Conservation (phyloP, 2,113 vertebrate species). For the Macquaria ambigua region DNA sequence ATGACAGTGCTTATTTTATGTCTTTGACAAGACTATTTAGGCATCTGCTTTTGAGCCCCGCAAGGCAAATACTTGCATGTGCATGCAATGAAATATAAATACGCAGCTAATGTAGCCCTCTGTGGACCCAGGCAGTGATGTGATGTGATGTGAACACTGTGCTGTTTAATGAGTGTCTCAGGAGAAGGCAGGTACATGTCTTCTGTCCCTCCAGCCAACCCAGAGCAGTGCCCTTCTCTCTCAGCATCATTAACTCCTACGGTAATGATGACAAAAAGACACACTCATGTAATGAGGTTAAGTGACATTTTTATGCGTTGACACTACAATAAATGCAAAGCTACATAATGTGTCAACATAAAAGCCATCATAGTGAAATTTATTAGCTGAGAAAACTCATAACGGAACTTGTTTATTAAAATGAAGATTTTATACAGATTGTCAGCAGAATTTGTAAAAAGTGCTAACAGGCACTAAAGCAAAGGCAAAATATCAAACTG, state of each 20-base stretch:
- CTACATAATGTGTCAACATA: constrained; percentile 42
- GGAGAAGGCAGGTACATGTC: constrained; percentile 74
- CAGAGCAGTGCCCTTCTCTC: constrained; percentile 63
- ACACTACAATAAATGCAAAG: constrained; percentile 57
- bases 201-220: constrained; percentile 67
- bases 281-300: constrained; percentile 60
- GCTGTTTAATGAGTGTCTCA: constrained; percentile 76
- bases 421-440: not conserved
- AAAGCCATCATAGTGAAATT: constrained; percentile 27
- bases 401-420: not conserved
- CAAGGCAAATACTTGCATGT: constrained; percentile 31
- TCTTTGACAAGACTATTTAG: constrained; percentile 44
- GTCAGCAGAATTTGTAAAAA: not conserved
- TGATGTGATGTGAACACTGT: constrained; percentile 53
- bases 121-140: constrained; percentile 25
- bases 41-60: constrained; percentile 20
- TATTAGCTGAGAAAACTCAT: constrained; percentile 9
- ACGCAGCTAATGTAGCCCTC: constrained; percentile 43
- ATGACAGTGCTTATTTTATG: not conserved
- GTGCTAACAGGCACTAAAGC: not conserved
- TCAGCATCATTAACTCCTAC: constrained; percentile 79
- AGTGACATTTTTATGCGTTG: constrained; percentile 32
- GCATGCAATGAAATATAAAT: constrained; percentile 51
- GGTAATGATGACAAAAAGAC: constrained; percentile 74
- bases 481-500: constrained; percentile 1